Evolutionary conservation across 2,797 vertebrate species (phyloP).

Genomic region (Agapornis canus): DNA sequence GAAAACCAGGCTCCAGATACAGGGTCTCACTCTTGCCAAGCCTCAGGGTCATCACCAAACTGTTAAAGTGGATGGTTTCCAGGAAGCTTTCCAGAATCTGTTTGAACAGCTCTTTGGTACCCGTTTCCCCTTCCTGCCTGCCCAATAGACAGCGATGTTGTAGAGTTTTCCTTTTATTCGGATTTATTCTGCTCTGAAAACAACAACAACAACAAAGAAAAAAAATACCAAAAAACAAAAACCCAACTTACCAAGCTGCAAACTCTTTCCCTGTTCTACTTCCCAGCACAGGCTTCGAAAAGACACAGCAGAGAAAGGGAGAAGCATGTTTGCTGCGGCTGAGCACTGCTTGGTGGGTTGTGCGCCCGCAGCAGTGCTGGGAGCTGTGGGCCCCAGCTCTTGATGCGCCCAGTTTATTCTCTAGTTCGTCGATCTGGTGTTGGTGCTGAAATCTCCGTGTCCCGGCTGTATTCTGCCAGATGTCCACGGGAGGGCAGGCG

Average conservation of each 20-base stretch:
- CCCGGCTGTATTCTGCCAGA: not conserved
- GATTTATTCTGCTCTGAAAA: not conserved
- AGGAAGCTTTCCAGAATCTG: not conserved
- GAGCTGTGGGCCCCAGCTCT: accelerated
- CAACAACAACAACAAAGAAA: too few relatives aligned
- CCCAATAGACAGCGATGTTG: too few relatives aligned
- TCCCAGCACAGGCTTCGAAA: not conserved
- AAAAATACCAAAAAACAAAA: not conserved
- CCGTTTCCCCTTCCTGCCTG: not conserved
- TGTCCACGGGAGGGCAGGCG: not conserved
- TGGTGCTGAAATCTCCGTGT: not conserved
- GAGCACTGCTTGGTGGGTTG: not conserved
- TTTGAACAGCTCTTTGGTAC: not conserved
- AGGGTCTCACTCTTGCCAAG: not conserved
- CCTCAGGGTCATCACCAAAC: not conserved
- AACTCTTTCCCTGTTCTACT: not conserved
- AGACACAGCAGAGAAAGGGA: too few relatives aligned
- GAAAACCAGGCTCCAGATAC: not conserved
- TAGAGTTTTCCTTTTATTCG: not conserved
- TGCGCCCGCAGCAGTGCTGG: accelerated
- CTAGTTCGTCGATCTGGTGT: not conserved
- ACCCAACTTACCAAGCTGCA: accelerated
- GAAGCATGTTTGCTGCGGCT: accelerated
- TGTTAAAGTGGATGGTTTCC: not conserved
- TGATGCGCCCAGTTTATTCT: accelerated